Conservation (phyloP, 1,140 invertebrate genomes). For the Drosophila nannoptera region DNA sequence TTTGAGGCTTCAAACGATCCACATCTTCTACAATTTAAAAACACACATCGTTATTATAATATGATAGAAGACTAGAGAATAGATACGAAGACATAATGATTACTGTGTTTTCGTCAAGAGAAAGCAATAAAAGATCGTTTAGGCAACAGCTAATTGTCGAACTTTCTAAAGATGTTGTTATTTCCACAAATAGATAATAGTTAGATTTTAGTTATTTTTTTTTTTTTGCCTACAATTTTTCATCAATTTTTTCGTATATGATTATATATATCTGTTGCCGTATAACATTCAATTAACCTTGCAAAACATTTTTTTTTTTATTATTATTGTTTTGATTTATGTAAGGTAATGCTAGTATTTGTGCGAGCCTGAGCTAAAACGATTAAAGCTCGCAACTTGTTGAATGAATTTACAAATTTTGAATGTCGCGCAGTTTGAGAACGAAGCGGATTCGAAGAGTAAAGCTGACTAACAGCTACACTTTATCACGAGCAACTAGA, state of each 20-base stretch:
- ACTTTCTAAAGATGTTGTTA: too few species aligned
- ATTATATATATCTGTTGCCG: background rate
- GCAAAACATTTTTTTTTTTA: background rate
- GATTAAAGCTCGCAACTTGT: constrained; percentile 18
- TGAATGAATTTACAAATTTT: constrained; percentile 28
- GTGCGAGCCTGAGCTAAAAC: constrained; percentile 11
- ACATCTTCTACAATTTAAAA: constrained; percentile 67
- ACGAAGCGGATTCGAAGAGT: background rate
- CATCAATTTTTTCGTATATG: too few species aligned
- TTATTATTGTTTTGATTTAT: background rate
- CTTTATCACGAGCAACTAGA: too few species aligned
- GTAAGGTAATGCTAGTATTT: background rate
- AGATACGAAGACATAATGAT: background rate
- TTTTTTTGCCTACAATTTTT: too few species aligned
- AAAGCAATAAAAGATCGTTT: too few species aligned
- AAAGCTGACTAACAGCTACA: too few species aligned
- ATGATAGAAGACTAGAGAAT: background rate
- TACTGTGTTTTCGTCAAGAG: too few species aligned
- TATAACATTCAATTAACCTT: background rate
- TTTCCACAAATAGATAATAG: too few species aligned
- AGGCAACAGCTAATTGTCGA: too few species aligned
- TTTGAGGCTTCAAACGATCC: constrained; percentile 84
- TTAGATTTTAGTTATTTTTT: too few species aligned
- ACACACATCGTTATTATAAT: too few species aligned
- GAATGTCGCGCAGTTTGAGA: background rate